Conservation (phyloP, 1,140 invertebrate species). For the Trichonephila inaurata region DNA sequence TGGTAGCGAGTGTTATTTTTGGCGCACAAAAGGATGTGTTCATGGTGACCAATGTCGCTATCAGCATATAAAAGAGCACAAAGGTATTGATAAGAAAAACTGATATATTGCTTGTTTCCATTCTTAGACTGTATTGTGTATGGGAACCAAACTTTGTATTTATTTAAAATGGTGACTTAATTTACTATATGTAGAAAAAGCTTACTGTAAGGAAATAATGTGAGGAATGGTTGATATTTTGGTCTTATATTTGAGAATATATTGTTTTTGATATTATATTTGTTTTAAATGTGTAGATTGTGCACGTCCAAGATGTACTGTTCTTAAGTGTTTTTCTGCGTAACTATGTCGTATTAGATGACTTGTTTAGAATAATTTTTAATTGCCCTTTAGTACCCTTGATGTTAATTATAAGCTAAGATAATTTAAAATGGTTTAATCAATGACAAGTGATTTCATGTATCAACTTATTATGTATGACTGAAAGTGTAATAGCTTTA, state of each 20-base stretch:
- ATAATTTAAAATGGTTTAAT: too few species aligned
- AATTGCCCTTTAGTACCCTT: too few species aligned
- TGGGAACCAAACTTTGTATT: neutral
- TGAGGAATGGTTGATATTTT: neutral
- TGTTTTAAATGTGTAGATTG: neutral
- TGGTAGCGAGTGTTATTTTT: slow-evolving; percentile 83
- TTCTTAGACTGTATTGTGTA: neutral
- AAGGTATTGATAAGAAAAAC: slow-evolving; percentile 78
- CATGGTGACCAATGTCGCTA: slow-evolving; percentile 81
- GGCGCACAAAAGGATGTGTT: slow-evolving; percentile 82
- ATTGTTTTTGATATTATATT: neutral
- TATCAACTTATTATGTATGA: too few species aligned
- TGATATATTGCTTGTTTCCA: neutral
- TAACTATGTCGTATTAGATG: neutral
- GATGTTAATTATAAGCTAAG: too few species aligned
- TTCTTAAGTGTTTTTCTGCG: neutral
- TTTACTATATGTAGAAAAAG: neutral
- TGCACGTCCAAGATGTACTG: neutral
- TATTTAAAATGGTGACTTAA: neutral
- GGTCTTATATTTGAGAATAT: neutral
- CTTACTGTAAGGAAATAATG: neutral
- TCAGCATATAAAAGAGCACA: slow-evolving; percentile 81
- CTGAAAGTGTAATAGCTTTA: too few species aligned
- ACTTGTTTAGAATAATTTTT: too few species aligned
- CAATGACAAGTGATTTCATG: too few species aligned